These are phyloP conservation scores for Orchestia grillus DNA, from an alignment of 1,140 invertebrate genomes.

Conservation along the genomic window DNA sequence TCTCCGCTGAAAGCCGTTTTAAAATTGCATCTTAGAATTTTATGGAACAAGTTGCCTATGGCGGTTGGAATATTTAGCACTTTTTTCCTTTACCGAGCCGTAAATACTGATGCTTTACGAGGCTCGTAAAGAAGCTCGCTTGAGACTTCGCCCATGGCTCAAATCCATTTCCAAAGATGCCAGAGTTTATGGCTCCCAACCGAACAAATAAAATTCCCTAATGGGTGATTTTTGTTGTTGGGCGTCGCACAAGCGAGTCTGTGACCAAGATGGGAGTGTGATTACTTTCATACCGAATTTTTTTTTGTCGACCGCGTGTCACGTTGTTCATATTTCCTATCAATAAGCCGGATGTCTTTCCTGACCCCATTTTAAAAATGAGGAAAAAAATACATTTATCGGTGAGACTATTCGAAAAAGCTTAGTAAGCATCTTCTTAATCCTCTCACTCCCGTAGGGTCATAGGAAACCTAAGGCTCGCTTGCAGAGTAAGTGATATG, in stretches of 20 bases:
- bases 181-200: background rate
- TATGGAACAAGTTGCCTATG: background rate
- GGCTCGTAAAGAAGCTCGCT: conserved; percentile 48
- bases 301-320: background rate
- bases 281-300: background rate
- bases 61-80: conserved; percentile 41
- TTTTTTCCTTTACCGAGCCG: conserved; percentile 43
- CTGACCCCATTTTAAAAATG: too few species aligned
- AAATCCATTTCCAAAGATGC: conserved; percentile 56
- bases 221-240: conserved; percentile 21
- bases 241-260: background rate
- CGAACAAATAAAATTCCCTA: conserved; percentile 36
- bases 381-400: too few species aligned
- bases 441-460: too few species aligned
- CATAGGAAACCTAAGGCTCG: too few species aligned
- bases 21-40: background rate
- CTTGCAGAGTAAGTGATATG: too few species aligned
- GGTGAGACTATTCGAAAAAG: too few species aligned
- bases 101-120: conserved; percentile 43
- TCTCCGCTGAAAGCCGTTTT: background rate
- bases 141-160: conserved; percentile 45
- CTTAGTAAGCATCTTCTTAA: too few species aligned
- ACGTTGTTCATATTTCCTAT: too few species aligned
- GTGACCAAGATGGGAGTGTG: background rate
- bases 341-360: too few species aligned